Base-by-base conservation (phyloP, 1,140 invertebrate species). In the Ptiloglossa arizonensis region DNA sequence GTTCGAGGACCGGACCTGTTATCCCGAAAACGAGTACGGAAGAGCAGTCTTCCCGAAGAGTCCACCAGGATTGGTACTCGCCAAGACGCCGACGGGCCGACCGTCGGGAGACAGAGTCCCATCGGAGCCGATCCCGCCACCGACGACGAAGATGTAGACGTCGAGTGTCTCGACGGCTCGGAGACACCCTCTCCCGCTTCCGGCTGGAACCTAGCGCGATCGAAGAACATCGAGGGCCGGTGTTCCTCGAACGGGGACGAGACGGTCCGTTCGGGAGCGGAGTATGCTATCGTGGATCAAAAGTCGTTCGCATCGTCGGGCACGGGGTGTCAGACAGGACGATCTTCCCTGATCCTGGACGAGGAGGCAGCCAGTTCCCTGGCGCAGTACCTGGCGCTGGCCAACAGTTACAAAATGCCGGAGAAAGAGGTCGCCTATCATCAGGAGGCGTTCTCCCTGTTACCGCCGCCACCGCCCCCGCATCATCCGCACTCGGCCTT, bases 351-450 rank as follows among this genome's bases (percentile, higher is more conserved):
- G 80, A 86, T 86, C 80, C 76, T 85, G 76, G 77, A 86, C 68
- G 63, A 80, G 17, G 38, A 64, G 52, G 68, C 59, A 17, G 64
- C 50, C 60, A 63, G 48, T n/a, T 79, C 56, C 11, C 50, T 79
- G 80, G 70, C 74, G 64, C 71, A 46, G 41, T 74, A 77, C 54
- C 54, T 71, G 78, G 69, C 57, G 41, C 32, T 73, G 38, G 71
- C 70, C 17, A 84, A 67, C 68, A 48, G 62, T 67, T 35, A 48
- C 79, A 81, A 73, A 71, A 93, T 93, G 92, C 92, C 92, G 67
- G 92, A 92, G 70, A 93, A 93, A 85, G 92, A 93, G 83, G 92
- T 93, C 66, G 91, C 92, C 60, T 92, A 93, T 81, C 91, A 93
- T 75, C 90, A 91, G 77, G 92, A 92, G 83, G 86, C 90, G 15